Base-by-base conservation (phyloP, 1,140 invertebrate genomes). In the Eueides isabella region DNA sequence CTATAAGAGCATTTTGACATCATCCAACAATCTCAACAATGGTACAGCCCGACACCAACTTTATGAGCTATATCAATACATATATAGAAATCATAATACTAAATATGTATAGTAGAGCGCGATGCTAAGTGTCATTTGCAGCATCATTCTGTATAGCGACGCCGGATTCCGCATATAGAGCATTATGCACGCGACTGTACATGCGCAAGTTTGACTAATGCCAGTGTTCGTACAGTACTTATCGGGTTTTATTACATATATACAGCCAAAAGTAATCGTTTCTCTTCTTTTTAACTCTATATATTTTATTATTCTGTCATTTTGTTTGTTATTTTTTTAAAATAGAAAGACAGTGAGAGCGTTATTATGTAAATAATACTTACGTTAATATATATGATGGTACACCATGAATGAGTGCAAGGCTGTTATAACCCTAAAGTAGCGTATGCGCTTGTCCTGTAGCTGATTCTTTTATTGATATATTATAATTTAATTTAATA, bases 331-430 rank as follows among this genome's bases (percentile, higher is more conserved):
- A n/a, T n/a, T 70, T 62, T 70, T 16, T 72, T 80, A 62, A 62
- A 72, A 74, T 72, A 55, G 35, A 41, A 76, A 79, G 89, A 82
- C 89, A 90, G 88, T 91, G 89, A 90, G 87, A 82, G 83, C 66
- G 65, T 80, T 71, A 67, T 69, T 78, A 77, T 89, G 88, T 90
- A 87, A 86, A 90, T 90, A 88, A 84, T 81, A 80, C 82, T 83
- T 83, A 82, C 71, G 82, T 80, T 74, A 75, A 74, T 55, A 44
- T 55, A 55, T 85, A 84, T 69, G 78, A 84, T 69, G 78, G 80
- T 82, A 85, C 66, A 69, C 55, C 74, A 71, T 80, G 78, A 82
- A 80, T 77, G 81, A 74, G 71, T 87, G 83, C 76, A 83, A 85
- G 84, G 83, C 80, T 86, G 79, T 85, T 78, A 68, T 80, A 78